Conservation (phyloP, 2,888 invertebrate genomes). For the Perizoma affinitatum region DNA sequence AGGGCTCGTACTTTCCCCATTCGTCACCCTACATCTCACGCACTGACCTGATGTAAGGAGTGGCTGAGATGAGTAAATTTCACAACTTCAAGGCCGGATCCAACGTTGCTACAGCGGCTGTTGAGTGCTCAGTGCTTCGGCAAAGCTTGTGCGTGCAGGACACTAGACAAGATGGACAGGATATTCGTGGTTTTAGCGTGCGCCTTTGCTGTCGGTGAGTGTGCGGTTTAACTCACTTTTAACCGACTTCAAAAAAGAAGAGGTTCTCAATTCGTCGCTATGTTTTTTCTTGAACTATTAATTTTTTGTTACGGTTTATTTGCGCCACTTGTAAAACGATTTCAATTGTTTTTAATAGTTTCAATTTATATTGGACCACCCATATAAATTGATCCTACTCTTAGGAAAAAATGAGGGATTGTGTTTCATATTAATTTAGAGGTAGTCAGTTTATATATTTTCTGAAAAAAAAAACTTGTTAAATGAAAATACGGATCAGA, state of each 20-base stretch:
- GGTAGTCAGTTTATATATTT: too few species aligned
- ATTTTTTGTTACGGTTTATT: too few species aligned
- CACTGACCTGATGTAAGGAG: slow-evolving; percentile 51
- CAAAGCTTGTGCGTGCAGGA: slow-evolving; percentile 57
- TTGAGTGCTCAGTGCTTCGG: slow-evolving; percentile 60
- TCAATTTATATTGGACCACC: too few species aligned
- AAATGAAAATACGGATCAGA: too few species aligned
- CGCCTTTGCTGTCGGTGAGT: slow-evolving; percentile 70
- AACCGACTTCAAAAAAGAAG: background rate
- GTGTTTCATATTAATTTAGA: too few species aligned
- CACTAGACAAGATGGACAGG: slow-evolving; percentile 62
- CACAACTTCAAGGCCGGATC: slow-evolving; percentile 71
- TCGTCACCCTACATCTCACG: slow-evolving; percentile 6
- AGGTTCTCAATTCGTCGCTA: too few species aligned
- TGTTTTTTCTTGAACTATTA: too few species aligned
- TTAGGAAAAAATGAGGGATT: too few species aligned
- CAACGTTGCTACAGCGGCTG: slow-evolving; percentile 44
- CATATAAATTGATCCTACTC: too few species aligned
- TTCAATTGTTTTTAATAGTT: too few species aligned
- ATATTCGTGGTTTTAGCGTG: slow-evolving; percentile 66
- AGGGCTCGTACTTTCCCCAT: slow-evolving; percentile 8
- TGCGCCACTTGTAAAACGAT: too few species aligned
- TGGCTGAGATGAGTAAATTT: slow-evolving; percentile 58
- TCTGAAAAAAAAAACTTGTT: too few species aligned
- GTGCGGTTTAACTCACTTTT: background rate